Conservation (phyloP, 2,113 vertebrate species). For the Perca flavescens region DNA sequence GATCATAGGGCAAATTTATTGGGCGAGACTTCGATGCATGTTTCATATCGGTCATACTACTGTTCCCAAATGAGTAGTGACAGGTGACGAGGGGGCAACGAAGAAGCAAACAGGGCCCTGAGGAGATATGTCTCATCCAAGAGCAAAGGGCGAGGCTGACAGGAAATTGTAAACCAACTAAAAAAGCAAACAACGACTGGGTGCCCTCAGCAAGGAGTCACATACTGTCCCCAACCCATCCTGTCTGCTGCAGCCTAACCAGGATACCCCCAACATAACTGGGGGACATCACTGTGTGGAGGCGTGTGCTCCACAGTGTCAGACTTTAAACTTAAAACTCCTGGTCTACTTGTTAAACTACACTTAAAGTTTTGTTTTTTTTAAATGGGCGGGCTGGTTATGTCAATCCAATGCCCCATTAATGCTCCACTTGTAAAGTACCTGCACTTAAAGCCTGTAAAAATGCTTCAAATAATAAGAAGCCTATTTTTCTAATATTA, state of each 20-base stretch:
- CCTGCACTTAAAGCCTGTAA: background rate
- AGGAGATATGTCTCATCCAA: slow-evolving; percentile 52
- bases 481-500: too few species aligned
- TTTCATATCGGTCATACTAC: slow-evolving; percentile 38
- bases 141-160: slow-evolving; percentile 63
- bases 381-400: background rate
- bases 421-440: background rate
- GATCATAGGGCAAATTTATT: slow-evolving; percentile 30
- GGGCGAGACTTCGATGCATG: slow-evolving; percentile 8
- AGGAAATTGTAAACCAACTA: slow-evolving; percentile 53
- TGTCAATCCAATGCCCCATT: background rate
- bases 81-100: slow-evolving; percentile 54
- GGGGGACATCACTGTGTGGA: background rate
- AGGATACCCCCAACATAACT: slow-evolving; percentile 27
- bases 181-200: slow-evolving; percentile 44
- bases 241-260: slow-evolving; percentile 24
- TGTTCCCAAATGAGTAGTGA: slow-evolving; percentile 59
- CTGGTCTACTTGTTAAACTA: background rate
- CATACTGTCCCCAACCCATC: slow-evolving; percentile 46
- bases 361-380: background rate
- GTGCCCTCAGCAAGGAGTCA: slow-evolving; percentile 53
- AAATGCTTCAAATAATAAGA: too few species aligned
- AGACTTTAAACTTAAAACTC: background rate
- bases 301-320: too few species aligned
- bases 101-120: slow-evolving; percentile 47